These are phyloP conservation scores for Anniella stebbinsi DNA, from an alignment of 2,797 vertebrate species.

Conservation along the genomic window DNA sequence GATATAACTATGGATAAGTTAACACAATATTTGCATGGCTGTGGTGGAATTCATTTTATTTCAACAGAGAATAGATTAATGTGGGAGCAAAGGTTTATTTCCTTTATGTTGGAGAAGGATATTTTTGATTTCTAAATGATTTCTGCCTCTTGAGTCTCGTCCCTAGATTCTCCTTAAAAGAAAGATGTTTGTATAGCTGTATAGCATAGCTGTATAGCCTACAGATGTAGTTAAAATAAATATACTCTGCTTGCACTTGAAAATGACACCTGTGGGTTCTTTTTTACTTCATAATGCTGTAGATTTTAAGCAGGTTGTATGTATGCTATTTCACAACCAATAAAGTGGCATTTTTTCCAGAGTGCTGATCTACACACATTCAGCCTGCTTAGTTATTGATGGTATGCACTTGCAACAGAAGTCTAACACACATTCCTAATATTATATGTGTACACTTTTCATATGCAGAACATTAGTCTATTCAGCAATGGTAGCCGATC, in stretches of 20 bases:
- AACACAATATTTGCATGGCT: neutral
- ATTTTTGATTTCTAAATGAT: neutral
- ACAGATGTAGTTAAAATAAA: neutral
- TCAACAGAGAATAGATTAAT: neutral
- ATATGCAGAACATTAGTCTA: neutral
- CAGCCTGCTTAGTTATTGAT: neutral
- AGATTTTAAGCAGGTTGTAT: conserved; percentile 2
- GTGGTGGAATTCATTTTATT: neutral
- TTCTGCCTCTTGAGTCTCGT: conserved; percentile 7
- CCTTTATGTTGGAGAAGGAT: neutral
- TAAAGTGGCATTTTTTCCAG: conserved; percentile 20
- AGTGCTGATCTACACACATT: neutral
- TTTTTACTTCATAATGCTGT: neutral
- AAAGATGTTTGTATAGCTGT: neutral
- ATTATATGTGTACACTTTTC: neutral
- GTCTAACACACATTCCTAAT: neutral
- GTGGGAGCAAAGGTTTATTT: neutral
- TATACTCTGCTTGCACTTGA: neutral
- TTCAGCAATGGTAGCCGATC: accelerated
- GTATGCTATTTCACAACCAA: neutral
- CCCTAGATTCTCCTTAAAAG: neutral
- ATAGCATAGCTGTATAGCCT: neutral
- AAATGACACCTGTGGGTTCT: neutral
- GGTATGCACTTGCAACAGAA: neutral
- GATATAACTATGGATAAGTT: neutral